Evolutionary conservation across 2,113 vertebrate species (phyloP), one percentile per base, ranked within the genome.

Genomic region (Pavo muticus): DNA sequence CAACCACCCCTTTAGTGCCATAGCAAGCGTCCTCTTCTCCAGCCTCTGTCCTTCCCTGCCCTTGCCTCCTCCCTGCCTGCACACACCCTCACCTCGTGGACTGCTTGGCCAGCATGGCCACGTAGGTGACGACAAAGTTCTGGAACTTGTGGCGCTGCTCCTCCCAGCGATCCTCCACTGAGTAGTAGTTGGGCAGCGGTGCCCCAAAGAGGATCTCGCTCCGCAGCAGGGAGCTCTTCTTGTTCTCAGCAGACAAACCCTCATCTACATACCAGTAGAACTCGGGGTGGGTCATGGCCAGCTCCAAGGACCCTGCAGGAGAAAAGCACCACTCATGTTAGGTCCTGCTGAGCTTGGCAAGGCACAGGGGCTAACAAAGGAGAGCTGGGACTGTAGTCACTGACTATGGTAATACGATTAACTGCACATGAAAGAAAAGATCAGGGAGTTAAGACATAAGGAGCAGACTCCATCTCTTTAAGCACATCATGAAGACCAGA

Each of bases 211-310:
- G 98, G 95, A 99, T 99, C 96, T 99, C 99, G 0, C 99, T 99
- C 75, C 99, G 98, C 72, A 99, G 97, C 69, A 99, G 98, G 37
- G 99, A 98, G 95, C 99, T 99, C 89, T 98, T 99, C 95, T 98
- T 98, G 91, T 98, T 98, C 96, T 99, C 99, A 0, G 98, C 98
- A 3, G 99, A 99, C 57, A 99, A 97, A 5, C 97, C 98, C 96
- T 99, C 99, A 6, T 99, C 99, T 96, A 99, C 99, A 0, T 99
- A 99, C 99, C 99, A 99, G 97, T 99, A 99, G 97, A 99, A 99
- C 92, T 99, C 99, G 0, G 99, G 99, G 96, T 99, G 99, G 35
- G 99, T 99, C 98, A 99, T 99, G 84, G 99, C 99, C 97, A 99
- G 96, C 78, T 99, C 98, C 78, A 99, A 96, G 59, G 99, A 99